These are phyloP conservation scores for Agrypnus murinus DNA, from an alignment of 2,888 invertebrate species.

Conservation along the genomic window DNA sequence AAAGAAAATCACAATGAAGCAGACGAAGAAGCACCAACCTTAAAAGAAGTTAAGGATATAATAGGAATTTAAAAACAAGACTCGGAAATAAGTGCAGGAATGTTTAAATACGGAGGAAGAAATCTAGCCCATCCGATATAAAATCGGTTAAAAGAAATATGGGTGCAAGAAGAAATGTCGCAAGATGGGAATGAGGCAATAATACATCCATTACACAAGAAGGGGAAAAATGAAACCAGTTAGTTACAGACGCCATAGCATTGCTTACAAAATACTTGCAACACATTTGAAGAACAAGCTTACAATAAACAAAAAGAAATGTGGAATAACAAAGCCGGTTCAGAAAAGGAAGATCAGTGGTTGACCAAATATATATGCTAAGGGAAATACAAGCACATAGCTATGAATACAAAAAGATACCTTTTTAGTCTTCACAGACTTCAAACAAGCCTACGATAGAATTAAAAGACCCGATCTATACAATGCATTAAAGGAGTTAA, in stretches of 20 bases:
- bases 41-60: too few species aligned
- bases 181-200: neutral
- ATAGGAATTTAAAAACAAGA: too few species aligned
- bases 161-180: neutral
- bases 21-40: too few species aligned
- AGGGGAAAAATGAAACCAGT: too few species aligned
- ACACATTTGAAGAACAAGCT: too few species aligned
- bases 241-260: neutral
- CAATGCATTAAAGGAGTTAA: too few species aligned
- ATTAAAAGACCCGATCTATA: neutral
- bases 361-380: neutral
- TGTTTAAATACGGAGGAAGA: too few species aligned
- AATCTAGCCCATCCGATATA: neutral
- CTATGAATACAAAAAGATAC: neutral
- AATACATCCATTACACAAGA: constrained; percentile 1
- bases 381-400: neutral
- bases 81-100: too few species aligned
- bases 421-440: neutral
- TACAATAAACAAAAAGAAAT: too few species aligned
- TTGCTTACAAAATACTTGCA: neutral
- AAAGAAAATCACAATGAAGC: too few species aligned
- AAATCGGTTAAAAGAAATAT: neutral
- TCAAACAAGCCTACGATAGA: neutral
- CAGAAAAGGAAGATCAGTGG: neutral
- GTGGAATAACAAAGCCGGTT: neutral